These are phyloP conservation scores for Atta texana DNA, from an alignment of 1,140 invertebrate genomes.

Conservation along the genomic window DNA sequence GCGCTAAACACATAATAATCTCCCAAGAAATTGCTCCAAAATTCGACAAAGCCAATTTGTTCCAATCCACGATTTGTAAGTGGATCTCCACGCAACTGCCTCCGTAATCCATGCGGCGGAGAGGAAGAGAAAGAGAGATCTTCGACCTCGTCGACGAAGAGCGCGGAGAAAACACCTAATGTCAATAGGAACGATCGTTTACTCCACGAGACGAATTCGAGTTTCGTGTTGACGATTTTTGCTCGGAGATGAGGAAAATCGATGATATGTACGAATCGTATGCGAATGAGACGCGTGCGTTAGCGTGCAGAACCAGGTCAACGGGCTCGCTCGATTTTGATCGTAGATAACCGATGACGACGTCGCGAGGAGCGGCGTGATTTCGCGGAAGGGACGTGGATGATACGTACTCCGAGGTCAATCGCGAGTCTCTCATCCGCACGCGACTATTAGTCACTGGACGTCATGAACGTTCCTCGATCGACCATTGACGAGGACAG, in stretches of 20 bases:
- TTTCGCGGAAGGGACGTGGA: neutral
- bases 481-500: slow-evolving; percentile 1
- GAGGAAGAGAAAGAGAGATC: neutral
- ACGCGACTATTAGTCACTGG: slow-evolving; percentile 38
- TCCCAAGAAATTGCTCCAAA: neutral
- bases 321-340: neutral
- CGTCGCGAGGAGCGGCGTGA: neutral
- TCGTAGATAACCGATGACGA: neutral
- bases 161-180: slow-evolving; percentile 5
- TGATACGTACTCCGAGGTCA: slow-evolving; percentile 22
- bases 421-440: neutral
- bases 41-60: neutral
- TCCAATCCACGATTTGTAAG: neutral
- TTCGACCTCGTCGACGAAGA: neutral
- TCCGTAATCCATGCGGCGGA: neutral
- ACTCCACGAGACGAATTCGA: neutral
- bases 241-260: slow-evolving; percentile 3
- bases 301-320: neutral
- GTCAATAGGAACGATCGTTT: neutral
- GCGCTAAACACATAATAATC: neutral
- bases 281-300: neutral
- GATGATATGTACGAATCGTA: slow-evolving; percentile 1
- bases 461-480: neutral
- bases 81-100: neutral
- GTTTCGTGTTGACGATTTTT: neutral